phyloP scores from a whole-genome alignment of 2,797 vertebrate genomes.

The Neosalanx taihuensis region DNA sequence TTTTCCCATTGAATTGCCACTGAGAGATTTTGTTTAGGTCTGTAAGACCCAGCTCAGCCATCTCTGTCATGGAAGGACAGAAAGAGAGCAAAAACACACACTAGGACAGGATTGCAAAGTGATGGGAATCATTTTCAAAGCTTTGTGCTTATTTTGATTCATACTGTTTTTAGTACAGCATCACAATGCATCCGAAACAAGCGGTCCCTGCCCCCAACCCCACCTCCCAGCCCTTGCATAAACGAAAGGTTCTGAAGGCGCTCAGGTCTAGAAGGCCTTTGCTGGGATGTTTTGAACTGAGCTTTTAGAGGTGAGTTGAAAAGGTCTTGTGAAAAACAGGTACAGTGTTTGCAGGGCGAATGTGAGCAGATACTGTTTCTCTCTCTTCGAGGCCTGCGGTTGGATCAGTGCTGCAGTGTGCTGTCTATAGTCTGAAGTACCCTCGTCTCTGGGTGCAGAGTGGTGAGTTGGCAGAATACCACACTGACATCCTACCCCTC shows the following conservation, averaged over 20 bases:
- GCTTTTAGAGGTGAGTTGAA: not conserved
- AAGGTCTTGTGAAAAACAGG: not conserved
- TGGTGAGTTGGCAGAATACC: not conserved
- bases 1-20: slow-evolving; percentile 45
- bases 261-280: not conserved
- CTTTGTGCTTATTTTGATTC: no score
- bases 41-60: slow-evolving; percentile 24
- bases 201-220: no score
- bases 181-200: not conserved
- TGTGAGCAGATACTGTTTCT: not conserved
- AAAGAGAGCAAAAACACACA: not conserved
- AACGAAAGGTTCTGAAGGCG: not conserved
- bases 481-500: slow-evolving; percentile 10
- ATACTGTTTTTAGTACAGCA: not conserved
- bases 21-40: slow-evolving; percentile 36
- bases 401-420: not conserved
- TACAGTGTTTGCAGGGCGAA: no score
- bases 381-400: not conserved
- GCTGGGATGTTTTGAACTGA: not conserved
- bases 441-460: not conserved
- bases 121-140: no score
- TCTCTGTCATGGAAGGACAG: slow-evolving; percentile 28
- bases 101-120: no score
- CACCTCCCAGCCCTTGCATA: not conserved
- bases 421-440: slow-evolving; percentile 8